Evolutionary conservation across 2,888 invertebrate genomes (phyloP).

Genomic region (Polydesmus complanatus): DNA sequence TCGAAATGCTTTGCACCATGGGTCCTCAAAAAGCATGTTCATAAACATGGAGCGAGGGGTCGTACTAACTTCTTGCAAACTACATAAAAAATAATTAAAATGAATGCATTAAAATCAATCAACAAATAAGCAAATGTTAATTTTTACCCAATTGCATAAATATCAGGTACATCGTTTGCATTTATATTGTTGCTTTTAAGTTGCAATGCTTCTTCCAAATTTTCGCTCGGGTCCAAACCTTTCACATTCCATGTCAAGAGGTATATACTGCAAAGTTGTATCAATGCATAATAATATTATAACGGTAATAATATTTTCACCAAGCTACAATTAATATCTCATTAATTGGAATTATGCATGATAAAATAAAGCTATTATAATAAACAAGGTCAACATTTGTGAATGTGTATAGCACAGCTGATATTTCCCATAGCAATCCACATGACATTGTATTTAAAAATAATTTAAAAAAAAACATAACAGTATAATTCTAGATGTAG

Average conservation of each 20-base stretch:
- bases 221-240: constrained; percentile 52
- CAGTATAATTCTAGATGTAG: too few species aligned
- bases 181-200: constrained; percentile 45
- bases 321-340: too few species aligned
- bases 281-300: too few species aligned
- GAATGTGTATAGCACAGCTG: too few species aligned
- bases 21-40: constrained; percentile 66
- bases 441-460: too few species aligned
- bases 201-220: constrained; percentile 54
- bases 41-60: constrained; percentile 71
- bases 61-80: constrained; percentile 77
- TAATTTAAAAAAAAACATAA: too few species aligned
- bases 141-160: constrained; percentile 64
- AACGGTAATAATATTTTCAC: too few species aligned
- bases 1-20: constrained; percentile 61
- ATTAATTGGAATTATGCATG: too few species aligned
- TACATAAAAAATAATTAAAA: constrained; percentile 27
- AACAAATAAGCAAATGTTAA: not conserved
- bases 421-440: too few species aligned
- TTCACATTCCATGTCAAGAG: constrained; percentile 86
- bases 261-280: constrained; percentile 45
- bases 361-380: too few species aligned
- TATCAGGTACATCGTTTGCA: constrained; percentile 57
- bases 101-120: constrained; percentile 9
- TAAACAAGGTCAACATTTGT: too few species aligned